Percentiles rank a stretch among this genome's conserved stretches.
Evolutionary conservation across 2,113 vertebrate genomes (phyloP).

Genomic region (Daubentonia madagascariensis): DNA sequence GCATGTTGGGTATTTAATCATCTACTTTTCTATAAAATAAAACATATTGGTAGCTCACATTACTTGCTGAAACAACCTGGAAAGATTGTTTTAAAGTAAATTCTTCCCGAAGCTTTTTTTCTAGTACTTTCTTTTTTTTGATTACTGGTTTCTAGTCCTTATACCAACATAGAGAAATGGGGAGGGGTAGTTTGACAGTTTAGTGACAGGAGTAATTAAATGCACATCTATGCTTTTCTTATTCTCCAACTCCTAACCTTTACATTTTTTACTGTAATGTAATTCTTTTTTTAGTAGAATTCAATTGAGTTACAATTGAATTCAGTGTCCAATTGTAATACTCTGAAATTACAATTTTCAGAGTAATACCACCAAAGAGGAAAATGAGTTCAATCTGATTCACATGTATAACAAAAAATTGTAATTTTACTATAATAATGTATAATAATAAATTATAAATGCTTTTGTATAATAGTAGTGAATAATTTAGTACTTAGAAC

Average conservation of each 20-base stretch:
- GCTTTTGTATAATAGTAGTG: neutral
- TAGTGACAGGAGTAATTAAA: neutral
- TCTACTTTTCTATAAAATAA: constrained; percentile 40
- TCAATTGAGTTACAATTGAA: too few species aligned
- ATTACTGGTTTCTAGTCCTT: neutral
- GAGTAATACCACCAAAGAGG: neutral
- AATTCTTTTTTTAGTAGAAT: neutral
- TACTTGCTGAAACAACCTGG: neutral
- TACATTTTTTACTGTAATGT: neutral
- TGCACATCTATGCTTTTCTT: neutral
- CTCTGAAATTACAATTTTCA: neutral
- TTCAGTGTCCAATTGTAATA: too few species aligned
- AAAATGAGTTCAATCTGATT: neutral
- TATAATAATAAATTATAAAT: neutral
- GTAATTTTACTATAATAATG: neutral
- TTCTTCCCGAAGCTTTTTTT: neutral
- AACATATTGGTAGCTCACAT: neutral
- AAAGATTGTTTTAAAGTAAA: neutral
- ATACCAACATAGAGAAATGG: too few species aligned
- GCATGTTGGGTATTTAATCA: neutral
- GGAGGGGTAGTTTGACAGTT: fast-evolving
- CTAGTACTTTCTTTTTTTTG: neutral
- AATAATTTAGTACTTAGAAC: neutral
- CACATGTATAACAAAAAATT: neutral
- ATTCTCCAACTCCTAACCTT: neutral